These are phyloP conservation scores for Lampropteryx suffumata DNA, from an alignment of 2,888 invertebrate genomes.

Conservation along the genomic window DNA sequence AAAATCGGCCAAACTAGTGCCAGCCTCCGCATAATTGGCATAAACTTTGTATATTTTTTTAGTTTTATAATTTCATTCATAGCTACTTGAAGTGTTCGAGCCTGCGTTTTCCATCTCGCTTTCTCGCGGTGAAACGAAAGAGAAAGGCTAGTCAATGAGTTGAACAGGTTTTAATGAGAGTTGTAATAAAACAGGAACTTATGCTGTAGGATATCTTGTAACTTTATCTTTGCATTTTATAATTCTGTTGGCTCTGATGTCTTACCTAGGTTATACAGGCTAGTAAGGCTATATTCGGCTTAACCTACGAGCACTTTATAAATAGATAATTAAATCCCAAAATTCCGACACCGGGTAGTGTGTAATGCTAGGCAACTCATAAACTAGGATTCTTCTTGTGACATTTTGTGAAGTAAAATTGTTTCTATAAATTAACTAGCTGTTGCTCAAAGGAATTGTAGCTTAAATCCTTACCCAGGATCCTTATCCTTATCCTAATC, in stretches of 20 bases:
- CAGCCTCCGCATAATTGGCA: background rate
- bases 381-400: too few species aligned
- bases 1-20: background rate
- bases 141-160: constrained; percentile 17
- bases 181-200: constrained; percentile 15
- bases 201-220: background rate
- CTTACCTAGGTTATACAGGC: too few species aligned
- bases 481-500: too few species aligned
- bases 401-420: too few species aligned
- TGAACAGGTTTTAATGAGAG: constrained; percentile 24
- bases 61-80: constrained; percentile 24
- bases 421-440: too few species aligned
- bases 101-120: constrained; percentile 10
- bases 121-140: constrained; percentile 8
- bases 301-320: too few species aligned
- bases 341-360: too few species aligned
- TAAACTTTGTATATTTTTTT: background rate
- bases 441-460: too few species aligned
- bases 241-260: background rate
- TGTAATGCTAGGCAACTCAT: too few species aligned
- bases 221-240: constrained; percentile 2
- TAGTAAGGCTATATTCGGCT: too few species aligned
- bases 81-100: constrained; percentile 12
- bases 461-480: too few species aligned
- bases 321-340: too few species aligned